Base-by-base conservation (phyloP, 2,113 vertebrate genomes). In the Pelmatolapia mariae region DNA sequence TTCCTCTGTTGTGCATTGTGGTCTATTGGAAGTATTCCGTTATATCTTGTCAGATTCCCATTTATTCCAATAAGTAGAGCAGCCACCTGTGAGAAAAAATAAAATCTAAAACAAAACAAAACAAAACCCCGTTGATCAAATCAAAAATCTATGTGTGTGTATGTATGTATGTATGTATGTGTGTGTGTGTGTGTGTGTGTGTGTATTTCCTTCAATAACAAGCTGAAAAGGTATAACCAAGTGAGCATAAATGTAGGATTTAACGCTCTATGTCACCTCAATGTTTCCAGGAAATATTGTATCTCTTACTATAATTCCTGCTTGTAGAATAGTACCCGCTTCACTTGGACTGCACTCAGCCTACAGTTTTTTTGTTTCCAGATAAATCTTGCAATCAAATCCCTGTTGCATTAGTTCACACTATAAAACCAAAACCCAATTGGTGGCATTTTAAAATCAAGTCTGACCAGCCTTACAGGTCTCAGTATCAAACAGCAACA, bases 241-340 rank as follows among this genome's bases (percentile, higher is more conserved):
- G 38, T 3, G 5, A 38, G 8, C 38, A 16, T 71, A 43, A 24
- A 26, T 43, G 66, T 26, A 38, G 18, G 61, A 63, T 61, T 61
- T 63, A 1, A 66, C 1, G 4, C 33, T 40, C 11, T 22, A 68
- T 24, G 36, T 22, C n/a, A 40, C 38, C 12, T 40, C 36, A 7
- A 43, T 43, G 3, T 4, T 45, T 73, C 8, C 40, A 73, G 66
- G 22, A 18, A 73, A 73, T 24, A 73, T 26, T 73, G 22, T 10
- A 10, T 73, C 38, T 26, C 38, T 73, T 73, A 40, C 13, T 18
- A 47, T 2, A 3, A 66, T 36, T 66, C 31, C 40, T 73, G 15
- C 68, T 0, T 45, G 0, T 1, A 45, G 38, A 73, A 45, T 7
- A 73, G 24, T 18, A 73, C 22, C 3, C 18, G 2, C 15, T 73